Evolutionary conservation across 2,797 vertebrate genomes (phyloP).

Genomic region (Pipistrellus kuhlii): DNA sequence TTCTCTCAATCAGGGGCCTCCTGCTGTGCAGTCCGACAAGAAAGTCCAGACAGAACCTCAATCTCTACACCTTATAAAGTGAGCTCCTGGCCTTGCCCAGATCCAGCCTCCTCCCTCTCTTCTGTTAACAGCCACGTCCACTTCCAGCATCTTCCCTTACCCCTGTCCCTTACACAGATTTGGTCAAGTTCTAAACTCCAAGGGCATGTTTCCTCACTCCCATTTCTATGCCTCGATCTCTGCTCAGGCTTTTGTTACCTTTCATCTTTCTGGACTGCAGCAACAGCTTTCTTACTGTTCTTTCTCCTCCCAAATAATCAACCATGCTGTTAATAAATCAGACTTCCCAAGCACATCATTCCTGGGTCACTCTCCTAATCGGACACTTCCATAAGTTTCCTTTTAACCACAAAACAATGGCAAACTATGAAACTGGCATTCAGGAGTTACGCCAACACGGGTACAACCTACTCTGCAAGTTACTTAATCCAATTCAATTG

Average conservation of each 20-base stretch:
- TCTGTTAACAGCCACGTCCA: background rate
- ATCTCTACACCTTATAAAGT: accelerated
- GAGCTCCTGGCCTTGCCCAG: background rate
- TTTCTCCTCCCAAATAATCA: background rate
- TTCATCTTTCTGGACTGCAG: too few relatives aligned
- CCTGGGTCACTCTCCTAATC: background rate
- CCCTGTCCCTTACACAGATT: background rate
- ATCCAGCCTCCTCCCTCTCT: background rate
- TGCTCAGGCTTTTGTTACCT: background rate
- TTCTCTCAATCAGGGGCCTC: background rate
- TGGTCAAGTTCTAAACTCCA: background rate
- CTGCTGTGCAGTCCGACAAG: background rate
- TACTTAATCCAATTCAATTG: background rate
- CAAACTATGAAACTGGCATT: background rate
- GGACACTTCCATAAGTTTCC: background rate
- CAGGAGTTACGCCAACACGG: background rate
- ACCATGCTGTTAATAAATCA: background rate
- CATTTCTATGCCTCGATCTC: accelerated
- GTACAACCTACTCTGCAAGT: background rate
- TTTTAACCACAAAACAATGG: background rate
- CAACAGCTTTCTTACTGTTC: too few relatives aligned
- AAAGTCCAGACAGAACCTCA: background rate
- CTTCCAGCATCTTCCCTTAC: background rate
- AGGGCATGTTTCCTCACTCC: background rate
- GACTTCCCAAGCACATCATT: background rate